Evolutionary conservation across 2,113 vertebrate species (phyloP).

Genomic region (Hippolais icterina): DNA sequence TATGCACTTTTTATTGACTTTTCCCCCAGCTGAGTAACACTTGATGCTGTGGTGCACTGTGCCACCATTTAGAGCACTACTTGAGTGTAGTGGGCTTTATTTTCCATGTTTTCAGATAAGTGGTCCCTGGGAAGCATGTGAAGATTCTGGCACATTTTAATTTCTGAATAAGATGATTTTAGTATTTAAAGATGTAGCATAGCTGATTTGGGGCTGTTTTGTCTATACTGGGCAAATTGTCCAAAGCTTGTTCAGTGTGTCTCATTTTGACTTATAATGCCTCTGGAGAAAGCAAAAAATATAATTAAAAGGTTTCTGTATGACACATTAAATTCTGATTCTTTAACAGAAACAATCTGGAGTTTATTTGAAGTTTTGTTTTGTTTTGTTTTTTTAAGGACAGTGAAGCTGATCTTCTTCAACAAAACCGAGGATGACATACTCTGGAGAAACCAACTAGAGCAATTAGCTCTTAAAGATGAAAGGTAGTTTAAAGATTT

Average conservation of each 20-base stretch:
- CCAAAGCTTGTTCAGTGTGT: background rate
- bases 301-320: background rate
- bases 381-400: conserved; percentile 68
- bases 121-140: background rate
- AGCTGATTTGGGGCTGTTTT: background rate
- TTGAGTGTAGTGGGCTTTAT: background rate
- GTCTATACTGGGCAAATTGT: background rate
- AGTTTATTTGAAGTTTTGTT: background rate
- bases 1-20: background rate
- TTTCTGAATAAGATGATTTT: background rate
- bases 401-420: conserved; percentile 88
- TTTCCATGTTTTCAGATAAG: background rate
- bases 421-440: conserved; percentile 91
- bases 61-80: background rate
- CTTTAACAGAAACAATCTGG: background rate
- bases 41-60: background rate
- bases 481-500: conserved; percentile 77
- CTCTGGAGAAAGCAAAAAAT: background rate
- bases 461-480: conserved; percentile 79
- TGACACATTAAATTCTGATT: background rate
- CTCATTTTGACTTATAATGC: background rate
- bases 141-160: background rate
- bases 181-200: background rate
- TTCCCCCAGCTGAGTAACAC: background rate
- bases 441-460: conserved; percentile 85